Percentiles rank a stretch among this genome's conserved stretches.
Evolutionary conservation across 2,888 invertebrate genomes (phyloP).

Genomic region (Plemyria rubiginata): DNA sequence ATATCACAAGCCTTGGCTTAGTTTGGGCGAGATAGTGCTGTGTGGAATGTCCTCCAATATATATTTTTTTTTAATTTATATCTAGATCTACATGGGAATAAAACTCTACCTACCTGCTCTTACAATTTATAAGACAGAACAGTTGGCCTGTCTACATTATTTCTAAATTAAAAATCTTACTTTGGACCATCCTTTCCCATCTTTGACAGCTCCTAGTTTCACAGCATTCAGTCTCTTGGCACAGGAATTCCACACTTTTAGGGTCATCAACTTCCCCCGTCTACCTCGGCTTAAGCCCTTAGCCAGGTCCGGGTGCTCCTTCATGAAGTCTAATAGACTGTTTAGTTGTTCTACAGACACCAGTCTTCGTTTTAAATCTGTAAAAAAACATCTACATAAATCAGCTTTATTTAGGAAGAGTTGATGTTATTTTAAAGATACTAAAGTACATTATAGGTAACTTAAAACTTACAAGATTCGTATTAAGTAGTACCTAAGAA

Average conservation of each 20-base stretch:
- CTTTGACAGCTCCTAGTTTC: constrained; percentile 57
- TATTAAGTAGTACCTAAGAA: too few species aligned
- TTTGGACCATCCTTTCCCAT: constrained; percentile 73
- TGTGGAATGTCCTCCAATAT: too few species aligned
- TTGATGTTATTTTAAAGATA: too few species aligned
- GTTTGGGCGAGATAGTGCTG: too few species aligned
- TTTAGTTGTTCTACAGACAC: constrained; percentile 59
- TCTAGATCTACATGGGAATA: too few species aligned
- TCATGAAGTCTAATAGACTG: constrained; percentile 60
- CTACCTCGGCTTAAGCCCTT: constrained; percentile 58
- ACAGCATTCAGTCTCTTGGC: constrained; percentile 59
- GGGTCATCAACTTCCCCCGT: constrained; percentile 58
- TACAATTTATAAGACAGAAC: too few species aligned
- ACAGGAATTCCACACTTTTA: constrained; percentile 63
- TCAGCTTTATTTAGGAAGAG: too few species aligned
- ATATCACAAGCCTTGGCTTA: too few species aligned
- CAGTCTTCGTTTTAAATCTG: constrained; percentile 55
- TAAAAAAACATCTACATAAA: background rate
- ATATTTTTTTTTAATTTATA: too few species aligned
- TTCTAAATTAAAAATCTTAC: constrained; percentile 30
- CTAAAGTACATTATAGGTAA: too few species aligned
- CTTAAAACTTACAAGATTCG: too few species aligned
- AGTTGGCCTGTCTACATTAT: background rate
- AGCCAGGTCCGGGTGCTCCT: constrained; percentile 60
- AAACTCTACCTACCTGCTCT: too few species aligned